phyloP scores from a whole-genome alignment of 1,140 invertebrate genomes.

The Drosophila malerkotliana region DNA sequence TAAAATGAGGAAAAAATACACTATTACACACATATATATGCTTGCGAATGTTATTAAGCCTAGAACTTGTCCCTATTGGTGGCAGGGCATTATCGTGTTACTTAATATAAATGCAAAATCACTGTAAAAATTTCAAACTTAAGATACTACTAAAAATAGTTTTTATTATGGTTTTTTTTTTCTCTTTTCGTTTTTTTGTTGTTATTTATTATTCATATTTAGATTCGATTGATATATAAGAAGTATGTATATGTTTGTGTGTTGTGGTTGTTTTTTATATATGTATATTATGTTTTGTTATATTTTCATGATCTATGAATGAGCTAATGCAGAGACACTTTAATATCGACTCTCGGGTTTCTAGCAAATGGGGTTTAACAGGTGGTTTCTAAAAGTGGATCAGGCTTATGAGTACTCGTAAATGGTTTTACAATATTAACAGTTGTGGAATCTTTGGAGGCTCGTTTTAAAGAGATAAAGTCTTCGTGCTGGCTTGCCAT shows the following conservation, averaged over 20 bases:
- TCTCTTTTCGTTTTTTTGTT: slow-evolving; percentile 36
- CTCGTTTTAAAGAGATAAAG: slow-evolving; percentile 23
- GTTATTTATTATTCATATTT: slow-evolving; percentile 56
- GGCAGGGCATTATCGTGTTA: slow-evolving; percentile 58
- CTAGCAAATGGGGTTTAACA: slow-evolving; percentile 67
- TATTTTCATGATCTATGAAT: slow-evolving; percentile 47
- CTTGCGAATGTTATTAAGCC: slow-evolving; percentile 66
- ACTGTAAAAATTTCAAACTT: slow-evolving; percentile 68
- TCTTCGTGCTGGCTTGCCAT: slow-evolving; percentile 30
- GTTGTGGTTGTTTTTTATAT: slow-evolving; percentile 39
- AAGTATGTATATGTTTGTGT: slow-evolving; percentile 39
- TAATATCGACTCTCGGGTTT: slow-evolving; percentile 51
- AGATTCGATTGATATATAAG: slow-evolving; percentile 57
- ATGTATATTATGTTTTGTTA: slow-evolving; percentile 25
- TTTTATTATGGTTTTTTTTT: slow-evolving; percentile 19
- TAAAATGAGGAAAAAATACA: slow-evolving; percentile 68
- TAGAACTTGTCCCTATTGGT: slow-evolving; percentile 58
- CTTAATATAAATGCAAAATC: slow-evolving; percentile 76
- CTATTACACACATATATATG: slow-evolving; percentile 60
- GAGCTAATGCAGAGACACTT: slow-evolving; percentile 51
- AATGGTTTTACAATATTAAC: slow-evolving; percentile 47
- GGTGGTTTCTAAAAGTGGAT: slow-evolving; percentile 76
- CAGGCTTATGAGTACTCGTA: slow-evolving; percentile 56
- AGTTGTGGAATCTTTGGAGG: slow-evolving; percentile 47
- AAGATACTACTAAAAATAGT: slow-evolving; percentile 57